Evolutionary conservation across 2,797 vertebrate genomes (phyloP).

Genomic region (Anomalospiza imberbis): DNA sequence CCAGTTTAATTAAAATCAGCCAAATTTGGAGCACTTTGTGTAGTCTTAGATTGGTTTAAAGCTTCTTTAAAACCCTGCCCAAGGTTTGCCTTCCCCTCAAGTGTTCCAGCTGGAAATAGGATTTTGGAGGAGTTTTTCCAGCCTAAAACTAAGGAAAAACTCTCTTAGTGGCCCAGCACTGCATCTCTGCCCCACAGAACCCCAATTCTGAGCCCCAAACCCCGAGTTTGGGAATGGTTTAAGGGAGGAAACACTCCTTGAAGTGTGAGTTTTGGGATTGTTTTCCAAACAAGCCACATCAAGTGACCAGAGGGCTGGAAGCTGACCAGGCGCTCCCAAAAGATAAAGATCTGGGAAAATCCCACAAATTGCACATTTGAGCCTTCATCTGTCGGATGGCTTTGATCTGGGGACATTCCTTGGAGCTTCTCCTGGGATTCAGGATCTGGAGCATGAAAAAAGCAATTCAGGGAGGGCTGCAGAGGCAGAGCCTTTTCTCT

Average conservation of each 20-base stretch:
- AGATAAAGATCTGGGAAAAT: neutral
- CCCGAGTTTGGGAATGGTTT: neutral
- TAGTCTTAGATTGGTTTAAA: neutral
- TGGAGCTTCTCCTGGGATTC: neutral
- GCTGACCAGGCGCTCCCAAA: neutral
- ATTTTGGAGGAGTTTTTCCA: neutral
- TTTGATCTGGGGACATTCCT: neutral
- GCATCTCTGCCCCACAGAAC: neutral
- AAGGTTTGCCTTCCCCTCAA: neutral
- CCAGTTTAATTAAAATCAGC: neutral
- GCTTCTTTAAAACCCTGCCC: neutral
- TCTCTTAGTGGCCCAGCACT: neutral
- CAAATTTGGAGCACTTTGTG: neutral
- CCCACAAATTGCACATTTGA: neutral
- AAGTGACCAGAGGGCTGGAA: neutral
- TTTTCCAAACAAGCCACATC: neutral
- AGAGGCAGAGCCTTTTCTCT: neutral
- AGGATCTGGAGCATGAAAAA: neutral
- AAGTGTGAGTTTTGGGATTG: neutral
- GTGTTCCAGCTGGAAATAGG: neutral
- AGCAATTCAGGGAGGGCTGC: neutral
- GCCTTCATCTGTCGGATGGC: neutral
- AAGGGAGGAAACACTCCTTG: neutral
- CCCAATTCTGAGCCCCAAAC: neutral
- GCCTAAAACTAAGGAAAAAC: fast-evolving